Percentiles rank a stretch among this genome's conserved stretches.
phyloP scores from a whole-genome alignment of 35 echinoderm and acorn worm species.

The Amphiura filiformis region DNA sequence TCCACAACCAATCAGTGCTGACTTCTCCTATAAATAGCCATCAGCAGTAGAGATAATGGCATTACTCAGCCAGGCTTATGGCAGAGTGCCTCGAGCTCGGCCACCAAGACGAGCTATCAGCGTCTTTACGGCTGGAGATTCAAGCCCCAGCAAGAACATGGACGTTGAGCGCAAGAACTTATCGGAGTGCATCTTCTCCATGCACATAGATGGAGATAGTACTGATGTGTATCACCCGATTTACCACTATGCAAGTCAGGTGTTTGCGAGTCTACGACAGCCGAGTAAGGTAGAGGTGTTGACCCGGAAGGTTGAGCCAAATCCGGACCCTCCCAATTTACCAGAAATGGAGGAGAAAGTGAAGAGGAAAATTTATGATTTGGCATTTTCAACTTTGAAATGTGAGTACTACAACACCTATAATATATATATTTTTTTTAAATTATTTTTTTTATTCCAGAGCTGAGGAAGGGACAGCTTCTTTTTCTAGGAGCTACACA shows the following conservation, averaged over 20 bases:
- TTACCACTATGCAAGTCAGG: slow-evolving; percentile 70
- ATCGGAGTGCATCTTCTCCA: not conserved
- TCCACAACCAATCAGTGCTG: not conserved
- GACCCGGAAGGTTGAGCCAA: not conserved
- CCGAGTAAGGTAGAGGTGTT: slow-evolving; percentile 45
- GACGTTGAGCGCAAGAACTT: not conserved
- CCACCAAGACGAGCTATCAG: not conserved
- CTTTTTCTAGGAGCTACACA: too few species aligned
- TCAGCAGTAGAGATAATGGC: not conserved
- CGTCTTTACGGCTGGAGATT: not conserved
- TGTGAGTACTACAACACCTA: slow-evolving; percentile 51
- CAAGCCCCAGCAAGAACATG: not conserved
- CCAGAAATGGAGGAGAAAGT: slow-evolving; percentile 40
- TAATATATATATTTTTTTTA: not conserved
- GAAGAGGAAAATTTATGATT: slow-evolving; percentile 67
- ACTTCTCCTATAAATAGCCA: not conserved
- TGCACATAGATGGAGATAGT: not conserved
- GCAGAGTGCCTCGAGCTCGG: not conserved
- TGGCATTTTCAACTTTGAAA: slow-evolving; percentile 80
- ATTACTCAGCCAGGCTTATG: not conserved
- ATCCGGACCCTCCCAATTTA: slow-evolving; percentile 10
- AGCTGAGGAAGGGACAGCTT: too few species aligned
- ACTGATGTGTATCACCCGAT: slow-evolving; percentile 42
- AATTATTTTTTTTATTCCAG: too few species aligned
- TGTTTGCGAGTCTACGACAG: slow-evolving; percentile 55